Evolutionary conservation across 2,113 vertebrate species (phyloP), one percentile per base, ranked within the genome.

Genomic region (Nesoenas mayeri): DNA sequence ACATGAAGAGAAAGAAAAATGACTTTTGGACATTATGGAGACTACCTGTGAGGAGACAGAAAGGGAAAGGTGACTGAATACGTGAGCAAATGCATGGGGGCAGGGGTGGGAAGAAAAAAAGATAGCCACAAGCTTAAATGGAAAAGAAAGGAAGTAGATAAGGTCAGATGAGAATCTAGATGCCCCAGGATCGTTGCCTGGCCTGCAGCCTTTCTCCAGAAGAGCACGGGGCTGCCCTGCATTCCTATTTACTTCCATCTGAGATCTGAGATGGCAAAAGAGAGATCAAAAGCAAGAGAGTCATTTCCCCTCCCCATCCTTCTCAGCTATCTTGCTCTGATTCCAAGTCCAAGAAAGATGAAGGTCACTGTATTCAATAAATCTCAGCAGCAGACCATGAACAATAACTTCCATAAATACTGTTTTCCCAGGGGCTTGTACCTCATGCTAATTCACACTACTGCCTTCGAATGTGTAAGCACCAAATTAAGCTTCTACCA

Each of bases 181-280:
- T 22, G 44, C 5, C 34, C 15, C 2, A 4, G 11, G 25, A 29
- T 12, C 1, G 1, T 29, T 50, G 64, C 34, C 48, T 72, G 0
- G 0, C 51, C 58, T 60, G 71, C 21, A 81, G 38, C 54, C 24
- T 20, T 51, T 56, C 61, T 67, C 13, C 72, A 75, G 47, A 54
- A 89, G 36, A 31, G 13, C 48, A 62, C 8, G 64, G 19, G 32
- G 34, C 58, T 86, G n/a, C 24, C n/a, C 53, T 32, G 20, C 0
- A 0, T 38, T 58, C 79, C 44, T 66, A 25, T 42, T 70, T 58
- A 18, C 21, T 1, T 2, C 72, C 25, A 18, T 18, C 13, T n/a
- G 18, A 77, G 11, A 18, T 18, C 13, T n/a, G 18, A 77, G 11
- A 51, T 1, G 65, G 34, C 21, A 72, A 42, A 89, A 66, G 26